phyloP scores from a whole-genome alignment of 2,113 vertebrate species.

The Columbina picui region DNA sequence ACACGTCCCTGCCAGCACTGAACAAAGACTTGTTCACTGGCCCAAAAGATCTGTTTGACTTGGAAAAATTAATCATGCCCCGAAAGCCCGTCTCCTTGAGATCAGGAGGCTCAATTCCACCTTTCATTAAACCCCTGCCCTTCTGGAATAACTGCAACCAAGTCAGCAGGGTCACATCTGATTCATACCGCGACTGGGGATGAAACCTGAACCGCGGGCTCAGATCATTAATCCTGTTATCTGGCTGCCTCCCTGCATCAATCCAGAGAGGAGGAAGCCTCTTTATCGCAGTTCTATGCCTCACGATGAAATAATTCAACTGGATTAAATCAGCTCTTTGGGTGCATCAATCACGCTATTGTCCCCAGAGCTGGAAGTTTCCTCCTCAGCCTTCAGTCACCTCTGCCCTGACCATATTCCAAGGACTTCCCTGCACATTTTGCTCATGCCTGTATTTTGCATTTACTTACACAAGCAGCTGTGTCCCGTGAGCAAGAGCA shows the following conservation, averaged over 20 bases:
- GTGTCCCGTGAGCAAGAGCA: background rate
- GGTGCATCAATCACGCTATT: constrained; percentile 50
- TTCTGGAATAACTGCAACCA: constrained; percentile 31
- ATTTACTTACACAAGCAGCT: background rate
- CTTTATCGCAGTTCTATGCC: constrained; percentile 30
- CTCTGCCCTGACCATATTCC: constrained; percentile 51
- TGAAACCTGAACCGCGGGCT: constrained; percentile 24
- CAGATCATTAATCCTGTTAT: constrained; percentile 68
- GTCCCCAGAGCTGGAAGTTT: constrained; percentile 62
- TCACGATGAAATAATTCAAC: constrained; percentile 62
- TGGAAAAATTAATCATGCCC: constrained; percentile 49
- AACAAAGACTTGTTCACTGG: constrained; percentile 51
- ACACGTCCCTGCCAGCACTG: background rate
- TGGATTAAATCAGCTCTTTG: constrained; percentile 53
- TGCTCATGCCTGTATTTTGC: background rate
- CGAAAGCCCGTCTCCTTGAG: constrained; percentile 12
- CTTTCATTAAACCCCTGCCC: constrained; percentile 50
- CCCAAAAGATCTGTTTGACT: constrained; percentile 41
- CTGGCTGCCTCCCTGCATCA: constrained; percentile 58
- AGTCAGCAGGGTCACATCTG: constrained; percentile 53
- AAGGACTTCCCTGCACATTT: constrained; percentile 59
- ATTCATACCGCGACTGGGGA: constrained; percentile 16
- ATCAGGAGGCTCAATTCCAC: constrained; percentile 51
- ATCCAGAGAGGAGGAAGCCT: constrained; percentile 48
- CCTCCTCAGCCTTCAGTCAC: constrained; percentile 42